Base-by-base conservation (phyloP, 1,140 invertebrate species). In the Saccostrea echinata region DNA sequence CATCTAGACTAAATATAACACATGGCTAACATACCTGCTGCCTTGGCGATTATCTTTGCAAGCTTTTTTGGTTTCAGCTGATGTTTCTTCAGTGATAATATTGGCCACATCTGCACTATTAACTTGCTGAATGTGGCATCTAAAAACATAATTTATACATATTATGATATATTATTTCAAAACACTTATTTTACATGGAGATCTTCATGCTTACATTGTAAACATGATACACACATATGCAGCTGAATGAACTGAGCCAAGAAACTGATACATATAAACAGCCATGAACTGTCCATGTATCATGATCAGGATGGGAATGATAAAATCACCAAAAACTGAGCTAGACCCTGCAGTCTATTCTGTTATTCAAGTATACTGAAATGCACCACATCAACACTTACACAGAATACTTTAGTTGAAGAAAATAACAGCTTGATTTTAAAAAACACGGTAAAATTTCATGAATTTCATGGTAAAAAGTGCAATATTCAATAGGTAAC, bases 91-190 rank as follows among this genome's bases (percentile, higher is more conserved):
- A 93, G 85, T 8, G 92, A 93, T 82, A 93, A 82, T 12, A 93
- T 85, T 4, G 92, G 92, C 92, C 92, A 93, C 88, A 90, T 90
- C 88, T 93, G 90, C 16, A 92, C 86, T 80, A 93, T 90, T 21
- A 92, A 88, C 84, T 91, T 90, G 61, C 86, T 82, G 76, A 92
- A 91, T 18, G 86, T 90, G 18, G 55, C 57, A 89, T 91, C 92
- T 93, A 53, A 57, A 91, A 89, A 84, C 27, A 85, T 84, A 35
- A 55, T 82, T 13, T 68, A 57, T 27, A 27, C n/a, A 57, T 21
- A 84, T 55, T 6, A 8, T 55, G 9, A 27, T n/a, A 84, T 55
- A n/a, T 1, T 51, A 84, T 53, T 53, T 21, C 53, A 11, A 11
- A 8, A 1, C 53, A n/a, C 6, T 27, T 27, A 52, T 13, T 4